Base-by-base conservation (phyloP, 2,113 vertebrate genomes). In the Leucosticte australis region DNA sequence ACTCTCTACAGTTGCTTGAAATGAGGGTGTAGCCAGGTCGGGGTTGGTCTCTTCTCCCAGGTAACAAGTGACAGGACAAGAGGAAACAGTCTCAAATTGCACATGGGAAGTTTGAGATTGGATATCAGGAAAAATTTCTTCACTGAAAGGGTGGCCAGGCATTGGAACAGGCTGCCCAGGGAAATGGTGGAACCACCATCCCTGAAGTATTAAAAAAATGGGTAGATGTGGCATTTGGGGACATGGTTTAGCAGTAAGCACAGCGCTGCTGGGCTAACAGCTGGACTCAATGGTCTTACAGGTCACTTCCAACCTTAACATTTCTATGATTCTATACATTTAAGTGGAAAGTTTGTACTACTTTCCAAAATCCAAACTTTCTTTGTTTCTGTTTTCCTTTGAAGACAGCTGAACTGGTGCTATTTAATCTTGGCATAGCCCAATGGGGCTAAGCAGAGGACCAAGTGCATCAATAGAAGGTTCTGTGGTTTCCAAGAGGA, bases 371-470 rank as follows among this genome's bases (percentile, higher is more conserved):
- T n/a, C 39, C 24, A 24, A 17, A 46, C 6, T 47, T 86, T 5
- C 31, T 50, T 65, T 28, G 7, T 44, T 31, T 65, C 12, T 22
- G 13, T n/a, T 75, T 75, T 24, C 19, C 14, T 53, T 46, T 46
- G 31, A 75, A 60, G 46, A 24, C 20, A 53, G 33, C 46, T 39
- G 28, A n/a, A 23, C 10, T 39, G 18, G 28, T 0, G 0, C 22
- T n/a, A 5, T 37, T 46, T 39, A 41, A 23, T 57, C 50, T 1
- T 42, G 35, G 35, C 27, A 39, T 3, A 8, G 1, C 26, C 50
- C 3, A 2, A 0, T 21, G 35, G 30, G 1, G 0, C 46, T 47
- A 50, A 82, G 21, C 41, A 52, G 6, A 65, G 37, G 22, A 65
- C 31, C n/a, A 30, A 60, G 41, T 26, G 15, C 4, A 11, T 55